These are phyloP conservation scores for Willisornis vidua DNA, from an alignment of 2,113 vertebrate species.

Conservation along the genomic window DNA sequence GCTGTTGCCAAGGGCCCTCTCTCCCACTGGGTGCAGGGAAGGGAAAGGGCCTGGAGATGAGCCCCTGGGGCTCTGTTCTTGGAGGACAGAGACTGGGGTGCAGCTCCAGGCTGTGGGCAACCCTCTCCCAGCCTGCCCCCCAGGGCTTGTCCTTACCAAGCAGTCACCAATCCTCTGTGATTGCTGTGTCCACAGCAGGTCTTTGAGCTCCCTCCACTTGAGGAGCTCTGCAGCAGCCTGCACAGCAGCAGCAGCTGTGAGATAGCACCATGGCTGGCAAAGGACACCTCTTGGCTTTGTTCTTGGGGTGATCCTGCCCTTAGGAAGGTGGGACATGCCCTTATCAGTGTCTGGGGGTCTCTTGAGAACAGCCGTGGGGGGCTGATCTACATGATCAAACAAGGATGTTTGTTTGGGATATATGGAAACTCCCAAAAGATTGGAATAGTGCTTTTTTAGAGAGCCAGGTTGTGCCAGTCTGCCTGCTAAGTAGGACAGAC, in stretches of 20 bases:
- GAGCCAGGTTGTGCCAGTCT: slow-evolving; percentile 72
- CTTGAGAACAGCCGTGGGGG: not conserved
- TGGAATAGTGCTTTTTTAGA: slow-evolving; percentile 73
- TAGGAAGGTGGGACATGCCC: not conserved
- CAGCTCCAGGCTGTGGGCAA: not conserved
- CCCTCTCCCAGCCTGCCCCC: not conserved
- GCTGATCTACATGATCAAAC: too few species aligned
- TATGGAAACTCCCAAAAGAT: slow-evolving; percentile 37
- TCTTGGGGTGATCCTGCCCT: not conserved
- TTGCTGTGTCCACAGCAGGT: not conserved
- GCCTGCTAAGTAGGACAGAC: slow-evolving; percentile 40
- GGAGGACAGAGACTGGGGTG: not conserved
- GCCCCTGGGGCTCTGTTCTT: not conserved
- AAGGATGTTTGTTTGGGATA: not conserved
- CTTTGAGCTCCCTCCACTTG: not conserved
- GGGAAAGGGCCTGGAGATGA: not conserved
- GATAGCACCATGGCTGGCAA: not conserved
- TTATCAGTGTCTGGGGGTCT: not conserved
- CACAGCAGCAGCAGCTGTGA: not conserved
- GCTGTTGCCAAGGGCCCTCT: too few species aligned
- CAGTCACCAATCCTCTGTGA: fast-evolving
- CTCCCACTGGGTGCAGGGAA: not conserved
- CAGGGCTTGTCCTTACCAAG: not conserved
- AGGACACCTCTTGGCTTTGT: not conserved
- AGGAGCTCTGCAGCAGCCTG: not conserved